phyloP scores from a whole-genome alignment of 2,888 invertebrate genomes.

The Acrobasis suavella region DNA sequence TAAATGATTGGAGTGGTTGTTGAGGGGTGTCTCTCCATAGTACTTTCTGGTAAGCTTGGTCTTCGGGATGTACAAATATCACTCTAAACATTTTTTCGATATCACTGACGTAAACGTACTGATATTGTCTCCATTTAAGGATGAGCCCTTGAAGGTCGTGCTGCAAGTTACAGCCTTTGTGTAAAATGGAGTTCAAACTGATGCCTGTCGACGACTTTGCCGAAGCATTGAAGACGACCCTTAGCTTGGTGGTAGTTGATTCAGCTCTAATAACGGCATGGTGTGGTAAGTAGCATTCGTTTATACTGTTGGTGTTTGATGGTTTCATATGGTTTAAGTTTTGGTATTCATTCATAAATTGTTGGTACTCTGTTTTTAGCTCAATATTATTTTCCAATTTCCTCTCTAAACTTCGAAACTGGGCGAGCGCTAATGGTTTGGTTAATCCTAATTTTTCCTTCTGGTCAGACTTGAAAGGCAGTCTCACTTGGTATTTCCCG shows the following conservation, averaged over 20 bases:
- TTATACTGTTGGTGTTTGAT: too few species aligned
- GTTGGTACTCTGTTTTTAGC: too few species aligned
- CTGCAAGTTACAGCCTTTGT: neutral
- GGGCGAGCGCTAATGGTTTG: too few species aligned
- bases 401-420: too few species aligned
- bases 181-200: neutral
- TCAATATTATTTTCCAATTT: too few species aligned
- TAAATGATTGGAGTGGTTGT: conserved; percentile 18
- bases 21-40: conserved; percentile 24
- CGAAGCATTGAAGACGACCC: neutral
- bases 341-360: too few species aligned
- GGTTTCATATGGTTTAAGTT: too few species aligned
- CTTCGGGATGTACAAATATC: conserved; percentile 19
- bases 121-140: neutral
- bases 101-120: neutral
- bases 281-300: too few species aligned
- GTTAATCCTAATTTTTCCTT: too few species aligned
- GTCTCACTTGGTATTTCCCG: too few species aligned
- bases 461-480: too few species aligned
- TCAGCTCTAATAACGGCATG: neutral
- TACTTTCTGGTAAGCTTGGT: conserved; percentile 25
- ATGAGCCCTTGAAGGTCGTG: neutral
- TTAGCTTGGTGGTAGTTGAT: neutral
- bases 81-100: conserved; percentile 14
- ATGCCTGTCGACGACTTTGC: neutral